Percentiles rank a stretch among this genome's conserved stretches.
Evolutionary conservation across 2,888 invertebrate genomes (phyloP).

Genomic region (Ashinkailepas kermadecensis): DNA sequence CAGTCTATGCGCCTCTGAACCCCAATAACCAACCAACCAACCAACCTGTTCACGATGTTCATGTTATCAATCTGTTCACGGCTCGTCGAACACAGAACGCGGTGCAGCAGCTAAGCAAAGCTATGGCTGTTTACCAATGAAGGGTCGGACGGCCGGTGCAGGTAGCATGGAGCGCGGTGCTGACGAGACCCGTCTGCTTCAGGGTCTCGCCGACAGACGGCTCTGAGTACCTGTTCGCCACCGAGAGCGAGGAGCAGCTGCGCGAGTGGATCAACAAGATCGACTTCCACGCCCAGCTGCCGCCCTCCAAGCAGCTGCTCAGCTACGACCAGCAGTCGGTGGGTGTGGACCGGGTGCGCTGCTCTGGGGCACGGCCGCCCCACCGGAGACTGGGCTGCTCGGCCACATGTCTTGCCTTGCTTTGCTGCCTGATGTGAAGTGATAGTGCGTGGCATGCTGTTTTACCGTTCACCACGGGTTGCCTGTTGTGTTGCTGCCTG

Average conservation of each 20-base stretch:
- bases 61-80: too few species aligned
- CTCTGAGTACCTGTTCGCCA: constrained; percentile 84
- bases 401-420: background rate
- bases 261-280: constrained; percentile 35
- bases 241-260: constrained; percentile 56
- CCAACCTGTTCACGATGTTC: too few species aligned
- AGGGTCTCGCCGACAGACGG: constrained; percentile 79
- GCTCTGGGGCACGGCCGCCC: background rate
- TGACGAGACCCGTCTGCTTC: background rate
- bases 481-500: background rate
- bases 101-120: too few species aligned
- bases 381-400: background rate
- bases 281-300: constrained; percentile 82
- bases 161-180: too few species aligned
- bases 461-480: background rate
- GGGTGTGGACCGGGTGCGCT: background rate
- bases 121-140: too few species aligned
- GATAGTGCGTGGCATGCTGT: too few species aligned
- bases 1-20: too few species aligned
- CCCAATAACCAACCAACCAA: too few species aligned
- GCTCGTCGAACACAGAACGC: too few species aligned
- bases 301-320: constrained; percentile 78
- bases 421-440: too few species aligned
- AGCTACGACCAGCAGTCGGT: constrained; percentile 55
- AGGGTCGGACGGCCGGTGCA: too few species aligned